A percentile compares a stretch with the other conserved stretches of the same genome.
These are phyloP conservation scores for Cantharis flavilabris DNA, from an alignment of 2,888 invertebrate species.

Conservation along the genomic window DNA sequence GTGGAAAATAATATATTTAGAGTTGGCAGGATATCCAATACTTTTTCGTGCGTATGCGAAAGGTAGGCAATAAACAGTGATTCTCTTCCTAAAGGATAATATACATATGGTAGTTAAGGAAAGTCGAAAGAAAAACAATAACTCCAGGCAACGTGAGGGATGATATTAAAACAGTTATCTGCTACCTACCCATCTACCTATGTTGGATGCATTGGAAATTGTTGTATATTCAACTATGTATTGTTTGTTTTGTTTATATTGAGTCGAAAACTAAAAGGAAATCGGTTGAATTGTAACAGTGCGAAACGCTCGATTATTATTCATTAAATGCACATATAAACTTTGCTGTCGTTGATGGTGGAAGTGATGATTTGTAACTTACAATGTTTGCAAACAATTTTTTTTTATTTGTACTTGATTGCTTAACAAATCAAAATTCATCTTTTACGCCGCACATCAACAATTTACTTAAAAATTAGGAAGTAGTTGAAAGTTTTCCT, in stretches of 20 bases:
- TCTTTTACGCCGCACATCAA: background rate
- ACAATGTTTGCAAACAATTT: background rate
- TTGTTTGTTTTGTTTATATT: conserved; percentile 1
- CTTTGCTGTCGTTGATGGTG: background rate
- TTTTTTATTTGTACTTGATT: background rate
- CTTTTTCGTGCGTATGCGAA: conserved; percentile 42
- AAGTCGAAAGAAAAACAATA: conserved; percentile 32
- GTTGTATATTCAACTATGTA: background rate
- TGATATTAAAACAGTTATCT: conserved; percentile 17
- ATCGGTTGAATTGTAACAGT: background rate
- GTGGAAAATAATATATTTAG: conserved; percentile 53
- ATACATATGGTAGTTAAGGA: conserved; percentile 36
- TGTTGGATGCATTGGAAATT: background rate
- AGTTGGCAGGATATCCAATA: conserved; percentile 49
- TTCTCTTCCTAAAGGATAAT: conserved; percentile 36
- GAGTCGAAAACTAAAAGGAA: background rate
- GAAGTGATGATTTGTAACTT: background rate
- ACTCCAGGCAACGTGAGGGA: conserved; percentile 15
- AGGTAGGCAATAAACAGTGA: conserved; percentile 45
- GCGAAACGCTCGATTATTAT: background rate
- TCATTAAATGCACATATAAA: background rate
- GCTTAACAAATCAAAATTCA: background rate
- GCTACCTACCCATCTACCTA: conserved; percentile 4
- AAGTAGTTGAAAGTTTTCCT: background rate
- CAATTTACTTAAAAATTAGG: background rate